phyloP scores from a whole-genome alignment of 2,888 invertebrate species.

The Catotricha subobsoleta region DNA sequence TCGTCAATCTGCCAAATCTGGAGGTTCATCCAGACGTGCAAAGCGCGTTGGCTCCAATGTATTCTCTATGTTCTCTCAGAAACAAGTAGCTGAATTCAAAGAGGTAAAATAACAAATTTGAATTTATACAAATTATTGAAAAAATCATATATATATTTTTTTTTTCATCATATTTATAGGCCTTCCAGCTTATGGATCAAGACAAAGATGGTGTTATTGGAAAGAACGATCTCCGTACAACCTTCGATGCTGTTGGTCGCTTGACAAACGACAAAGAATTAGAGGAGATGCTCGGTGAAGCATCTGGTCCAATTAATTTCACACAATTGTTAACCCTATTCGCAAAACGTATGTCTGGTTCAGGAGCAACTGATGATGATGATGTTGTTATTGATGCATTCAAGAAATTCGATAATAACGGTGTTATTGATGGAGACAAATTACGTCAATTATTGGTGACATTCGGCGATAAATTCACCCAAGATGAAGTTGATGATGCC shows the following conservation, averaged over 20 bases:
- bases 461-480: conserved; percentile 84
- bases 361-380: conserved; percentile 75
- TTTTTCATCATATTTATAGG: conserved; percentile 36
- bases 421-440: conserved; percentile 75
- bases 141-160: conserved; percentile 10
- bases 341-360: conserved; percentile 81
- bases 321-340: conserved; percentile 84
- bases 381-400: conserved; percentile 83
- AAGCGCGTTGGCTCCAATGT: conserved; percentile 88
- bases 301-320: conserved; percentile 86
- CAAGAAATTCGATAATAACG: conserved; percentile 77
- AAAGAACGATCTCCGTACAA: conserved; percentile 78
- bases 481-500: conserved; percentile 78
- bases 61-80: conserved; percentile 93
- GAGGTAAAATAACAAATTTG: conserved; percentile 51
- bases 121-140: neutral
- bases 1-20: conserved; percentile 57
- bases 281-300: conserved; percentile 74
- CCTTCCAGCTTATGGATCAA: conserved; percentile 89
- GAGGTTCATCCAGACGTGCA: conserved; percentile 39
- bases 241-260: conserved; percentile 83
- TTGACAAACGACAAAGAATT: conserved; percentile 79
- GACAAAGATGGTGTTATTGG: conserved; percentile 85
- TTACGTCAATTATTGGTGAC: conserved; percentile 81
- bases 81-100: conserved; percentile 92